Evolutionary conservation across 2,888 invertebrate species (phyloP).

Genomic region (Mythimna vitellina): DNA sequence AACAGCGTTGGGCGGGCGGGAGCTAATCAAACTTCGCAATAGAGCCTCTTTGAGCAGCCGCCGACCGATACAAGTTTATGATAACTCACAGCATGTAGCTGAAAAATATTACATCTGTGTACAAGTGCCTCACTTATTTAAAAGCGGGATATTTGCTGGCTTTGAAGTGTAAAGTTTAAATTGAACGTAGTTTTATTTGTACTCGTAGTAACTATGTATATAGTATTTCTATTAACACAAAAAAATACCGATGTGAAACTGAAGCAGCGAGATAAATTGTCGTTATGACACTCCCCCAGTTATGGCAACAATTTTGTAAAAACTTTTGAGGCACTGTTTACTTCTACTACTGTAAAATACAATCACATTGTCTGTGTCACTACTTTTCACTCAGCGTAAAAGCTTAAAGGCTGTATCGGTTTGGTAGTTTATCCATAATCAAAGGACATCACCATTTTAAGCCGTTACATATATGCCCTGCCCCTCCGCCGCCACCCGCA

Average conservation of each 20-base stretch:
- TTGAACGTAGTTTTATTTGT: background rate
- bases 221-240: background rate
- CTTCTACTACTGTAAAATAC: background rate
- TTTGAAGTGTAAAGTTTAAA: constrained; percentile 33
- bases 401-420: background rate
- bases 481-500: background rate
- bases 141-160: background rate
- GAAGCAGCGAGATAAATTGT: background rate
- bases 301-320: constrained; percentile 1
- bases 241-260: background rate
- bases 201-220: background rate
- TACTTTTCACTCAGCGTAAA: background rate
- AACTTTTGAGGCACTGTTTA: no score
- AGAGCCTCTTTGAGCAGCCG: constrained; percentile 42
- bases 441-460: background rate
- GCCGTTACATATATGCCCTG: background rate
- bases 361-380: background rate
- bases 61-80: constrained; percentile 51
- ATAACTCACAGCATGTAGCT: constrained; percentile 28
- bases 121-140: constrained; percentile 11
- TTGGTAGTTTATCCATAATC: background rate
- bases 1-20: constrained; percentile 5
- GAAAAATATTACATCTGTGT: constrained; percentile 34
- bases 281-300: background rate
- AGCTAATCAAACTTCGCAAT: constrained; percentile 50